Evolutionary conservation across 2,888 invertebrate species (phyloP).

Genomic region (Scrobipalpa costella): DNA sequence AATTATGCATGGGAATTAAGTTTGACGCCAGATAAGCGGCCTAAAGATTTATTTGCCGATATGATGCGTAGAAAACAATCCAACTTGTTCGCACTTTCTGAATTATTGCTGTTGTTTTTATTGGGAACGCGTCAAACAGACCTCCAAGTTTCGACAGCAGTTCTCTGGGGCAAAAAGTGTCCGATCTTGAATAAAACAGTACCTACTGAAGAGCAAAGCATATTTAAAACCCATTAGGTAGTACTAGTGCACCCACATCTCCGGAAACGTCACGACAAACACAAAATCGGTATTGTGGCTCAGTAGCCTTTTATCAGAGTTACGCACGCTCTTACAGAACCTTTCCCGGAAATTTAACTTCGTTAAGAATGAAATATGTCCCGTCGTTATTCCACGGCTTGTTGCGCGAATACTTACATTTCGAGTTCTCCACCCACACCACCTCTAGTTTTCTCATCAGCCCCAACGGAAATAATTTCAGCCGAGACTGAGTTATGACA

Average conservation of each 20-base stretch:
- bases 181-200: neutral
- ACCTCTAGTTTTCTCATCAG: conserved; percentile 81
- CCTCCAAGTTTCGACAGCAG: conserved; percentile 44
- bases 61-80: conserved; percentile 80
- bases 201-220: neutral
- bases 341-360: conserved; percentile 78
- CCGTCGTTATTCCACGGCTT: conserved; percentile 78
- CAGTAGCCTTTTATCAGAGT: conserved; percentile 75
- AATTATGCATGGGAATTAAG: conserved; percentile 80
- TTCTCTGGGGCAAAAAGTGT: conserved; percentile 16
- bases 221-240: neutral
- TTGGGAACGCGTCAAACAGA: conserved; percentile 67
- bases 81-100: conserved; percentile 75
- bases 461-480: conserved; percentile 79
- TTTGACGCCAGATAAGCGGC: conserved; percentile 78
- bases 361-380: conserved; percentile 81
- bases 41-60: conserved; percentile 78
- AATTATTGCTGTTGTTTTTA: conserved; percentile 77
- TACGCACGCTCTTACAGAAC: conserved; percentile 74
- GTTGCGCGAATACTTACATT: conserved; percentile 78
- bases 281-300: conserved; percentile 62
- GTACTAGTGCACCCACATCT: neutral
- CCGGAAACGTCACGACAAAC: conserved; percentile 47
- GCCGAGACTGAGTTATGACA: conserved; percentile 81
- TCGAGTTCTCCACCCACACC: conserved; percentile 58